A percentile compares a stretch with the other conserved stretches of the same genome.
phyloP scores from a whole-genome alignment of 2,797 vertebrate species.

The Cephalopachus bancanus region DNA sequence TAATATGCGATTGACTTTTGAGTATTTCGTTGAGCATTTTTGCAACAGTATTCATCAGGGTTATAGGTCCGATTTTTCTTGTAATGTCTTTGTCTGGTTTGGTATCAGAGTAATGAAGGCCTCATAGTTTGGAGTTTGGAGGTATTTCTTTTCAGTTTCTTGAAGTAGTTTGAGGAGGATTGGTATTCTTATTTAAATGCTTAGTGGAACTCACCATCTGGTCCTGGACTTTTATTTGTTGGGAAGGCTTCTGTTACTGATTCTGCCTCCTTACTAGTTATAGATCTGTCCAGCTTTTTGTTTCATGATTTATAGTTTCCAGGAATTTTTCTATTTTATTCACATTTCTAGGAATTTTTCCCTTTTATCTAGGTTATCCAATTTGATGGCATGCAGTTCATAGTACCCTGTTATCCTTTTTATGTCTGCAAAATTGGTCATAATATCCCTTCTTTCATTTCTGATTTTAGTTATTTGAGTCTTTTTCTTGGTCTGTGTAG shows the following conservation, averaged over 20 bases:
- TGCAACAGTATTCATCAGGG: not conserved
- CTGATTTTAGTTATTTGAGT: not conserved
- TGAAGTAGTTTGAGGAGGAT: not conserved
- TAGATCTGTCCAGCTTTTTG: not conserved
- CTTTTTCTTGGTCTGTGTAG: not conserved
- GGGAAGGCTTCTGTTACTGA: not conserved
- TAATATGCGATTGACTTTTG: not conserved
- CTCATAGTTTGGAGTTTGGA: not conserved
- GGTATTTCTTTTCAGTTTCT: not conserved
- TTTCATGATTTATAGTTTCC: not conserved
- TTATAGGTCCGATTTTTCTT: not conserved
- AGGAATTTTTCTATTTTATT: not conserved
- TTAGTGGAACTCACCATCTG: not conserved
- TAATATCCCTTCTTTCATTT: not conserved
- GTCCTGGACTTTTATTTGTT: not conserved
- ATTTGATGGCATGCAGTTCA: not conserved
- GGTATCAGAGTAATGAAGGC: not conserved
- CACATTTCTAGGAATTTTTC: not conserved
- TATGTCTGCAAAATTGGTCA: not conserved
- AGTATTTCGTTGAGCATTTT: constrained; percentile 15
- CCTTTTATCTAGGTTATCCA: not conserved
- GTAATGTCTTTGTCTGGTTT: not conserved
- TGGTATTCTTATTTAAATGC: not conserved
- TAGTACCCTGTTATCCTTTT: not conserved
- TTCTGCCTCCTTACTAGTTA: not conserved